Conservation (phyloP, 2,888 invertebrate genomes). For the Conus canariensis region DNA sequence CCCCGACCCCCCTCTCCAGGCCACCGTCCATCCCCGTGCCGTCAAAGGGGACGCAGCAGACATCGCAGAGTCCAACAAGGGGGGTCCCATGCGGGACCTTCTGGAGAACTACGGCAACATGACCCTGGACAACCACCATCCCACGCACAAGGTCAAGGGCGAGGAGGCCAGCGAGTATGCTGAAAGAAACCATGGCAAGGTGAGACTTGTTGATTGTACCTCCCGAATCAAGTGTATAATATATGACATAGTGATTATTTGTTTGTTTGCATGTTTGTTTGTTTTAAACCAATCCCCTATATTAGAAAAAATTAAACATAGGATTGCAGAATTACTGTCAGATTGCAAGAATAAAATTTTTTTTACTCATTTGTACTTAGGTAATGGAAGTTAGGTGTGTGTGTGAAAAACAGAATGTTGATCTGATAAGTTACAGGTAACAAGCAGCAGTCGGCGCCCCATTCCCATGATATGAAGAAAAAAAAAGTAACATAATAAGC, state of each 20-base stretch:
- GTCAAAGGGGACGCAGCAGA: slow-evolving; percentile 64
- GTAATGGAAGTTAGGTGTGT: no score
- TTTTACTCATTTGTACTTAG: no score
- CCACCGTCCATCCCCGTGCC: slow-evolving; percentile 64
- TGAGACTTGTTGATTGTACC: slow-evolving; percentile 39
- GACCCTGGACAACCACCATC: slow-evolving; percentile 50
- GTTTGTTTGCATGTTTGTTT: neutral
- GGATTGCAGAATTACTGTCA: neutral
- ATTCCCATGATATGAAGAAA: no score
- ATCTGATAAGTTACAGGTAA: no score
- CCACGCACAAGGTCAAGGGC: slow-evolving; percentile 64
- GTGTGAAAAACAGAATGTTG: no score
- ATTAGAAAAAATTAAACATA: no score
- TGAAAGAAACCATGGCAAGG: slow-evolving; percentile 68
- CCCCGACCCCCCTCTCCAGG: slow-evolving; percentile 62
- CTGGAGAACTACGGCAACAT: slow-evolving; percentile 71
- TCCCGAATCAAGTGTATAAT: no score
- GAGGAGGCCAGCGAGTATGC: slow-evolving; percentile 67
- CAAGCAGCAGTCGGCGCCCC: no score
- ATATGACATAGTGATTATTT: neutral
- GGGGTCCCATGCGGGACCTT: slow-evolving; percentile 68
- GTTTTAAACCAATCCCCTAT: neutral
- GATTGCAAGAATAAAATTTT: no score
- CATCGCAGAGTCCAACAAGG: slow-evolving; percentile 65
- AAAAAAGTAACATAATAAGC: no score